Evolutionary conservation across 2,888 invertebrate species (phyloP).

Genomic region (Buathra laborator): DNA sequence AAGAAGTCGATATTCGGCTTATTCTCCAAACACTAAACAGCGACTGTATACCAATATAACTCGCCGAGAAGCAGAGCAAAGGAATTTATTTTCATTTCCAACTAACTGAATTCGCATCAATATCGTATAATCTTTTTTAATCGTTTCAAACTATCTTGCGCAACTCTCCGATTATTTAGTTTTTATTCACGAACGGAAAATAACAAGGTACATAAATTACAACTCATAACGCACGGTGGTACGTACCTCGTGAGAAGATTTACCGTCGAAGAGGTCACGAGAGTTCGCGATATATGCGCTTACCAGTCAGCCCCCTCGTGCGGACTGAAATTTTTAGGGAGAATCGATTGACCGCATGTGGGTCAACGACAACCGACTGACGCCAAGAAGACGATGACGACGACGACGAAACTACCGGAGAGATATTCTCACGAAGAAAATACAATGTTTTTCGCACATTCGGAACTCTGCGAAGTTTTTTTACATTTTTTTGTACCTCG

Average conservation of each 20-base stretch:
- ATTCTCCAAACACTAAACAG: not conserved
- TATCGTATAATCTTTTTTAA: constrained; percentile 6
- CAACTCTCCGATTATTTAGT: constrained; percentile 27
- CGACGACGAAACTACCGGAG: not conserved
- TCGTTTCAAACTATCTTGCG: constrained; percentile 20
- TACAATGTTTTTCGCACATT: not conserved
- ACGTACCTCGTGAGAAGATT: constrained; percentile 35
- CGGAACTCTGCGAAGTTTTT: too few species aligned
- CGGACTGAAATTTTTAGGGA: constrained; percentile 46
- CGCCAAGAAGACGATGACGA: constrained; percentile 5
- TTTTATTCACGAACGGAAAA: constrained; percentile 17
- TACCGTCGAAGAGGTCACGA: constrained; percentile 27
- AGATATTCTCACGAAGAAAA: not conserved
- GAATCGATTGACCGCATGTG: constrained; percentile 53
- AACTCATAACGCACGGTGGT: not conserved
- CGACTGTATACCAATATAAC: constrained; percentile 12
- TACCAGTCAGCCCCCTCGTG: not conserved
- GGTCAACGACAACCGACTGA: constrained; percentile 42
- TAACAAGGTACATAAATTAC: constrained; percentile 32
- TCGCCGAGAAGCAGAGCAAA: not conserved
- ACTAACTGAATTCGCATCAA: constrained; percentile 2
- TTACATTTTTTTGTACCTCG: not conserved
- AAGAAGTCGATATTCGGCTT: constrained; percentile 46
- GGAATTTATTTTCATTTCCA: constrained; percentile 28
- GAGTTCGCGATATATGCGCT: constrained; percentile 36